Conservation (phyloP, 2,113 vertebrate species). For the Xyliphius kryptos region DNA sequence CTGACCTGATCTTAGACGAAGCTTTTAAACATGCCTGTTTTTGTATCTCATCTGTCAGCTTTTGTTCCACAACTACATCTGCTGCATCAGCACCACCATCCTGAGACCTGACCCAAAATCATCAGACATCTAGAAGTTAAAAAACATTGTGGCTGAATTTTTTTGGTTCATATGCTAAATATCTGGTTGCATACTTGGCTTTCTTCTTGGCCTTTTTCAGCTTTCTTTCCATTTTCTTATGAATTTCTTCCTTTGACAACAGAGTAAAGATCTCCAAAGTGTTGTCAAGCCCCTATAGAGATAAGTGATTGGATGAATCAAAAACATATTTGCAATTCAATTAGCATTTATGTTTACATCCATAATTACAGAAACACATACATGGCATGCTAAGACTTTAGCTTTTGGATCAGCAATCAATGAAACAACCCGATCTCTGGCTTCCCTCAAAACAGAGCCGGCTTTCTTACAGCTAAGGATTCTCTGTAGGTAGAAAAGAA, state of each 20-base stretch:
- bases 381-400: constrained; percentile 83
- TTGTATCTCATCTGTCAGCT: constrained; percentile 73
- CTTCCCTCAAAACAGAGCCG: constrained; percentile 84
- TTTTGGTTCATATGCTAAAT: background rate
- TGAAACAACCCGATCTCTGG: constrained; percentile 80
- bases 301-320: background rate
- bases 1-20: constrained; percentile 91
- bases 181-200: constrained; percentile 61
- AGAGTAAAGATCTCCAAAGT: constrained; percentile 86
- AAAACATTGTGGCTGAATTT: no score
- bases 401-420: constrained; percentile 70
- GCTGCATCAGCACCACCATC: constrained; percentile 48
- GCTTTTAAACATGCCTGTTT: constrained; percentile 75
- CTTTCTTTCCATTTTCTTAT: constrained; percentile 79
- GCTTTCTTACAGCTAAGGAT: constrained; percentile 77
- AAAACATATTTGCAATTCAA: background rate
- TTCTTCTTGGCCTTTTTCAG: constrained; percentile 85
- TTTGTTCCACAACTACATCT: constrained; percentile 57
- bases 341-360: background rate
- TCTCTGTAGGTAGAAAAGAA: constrained; percentile 58
- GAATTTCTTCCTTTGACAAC: constrained; percentile 75
- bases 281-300: constrained; percentile 72
- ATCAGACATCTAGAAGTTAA: constrained; percentile 7
- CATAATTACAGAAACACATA: constrained; percentile 59
- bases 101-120: constrained; percentile 58